These are phyloP conservation scores for Pelodytes ibericus DNA, from an alignment of 2,797 vertebrate species.

Conservation along the genomic window DNA sequence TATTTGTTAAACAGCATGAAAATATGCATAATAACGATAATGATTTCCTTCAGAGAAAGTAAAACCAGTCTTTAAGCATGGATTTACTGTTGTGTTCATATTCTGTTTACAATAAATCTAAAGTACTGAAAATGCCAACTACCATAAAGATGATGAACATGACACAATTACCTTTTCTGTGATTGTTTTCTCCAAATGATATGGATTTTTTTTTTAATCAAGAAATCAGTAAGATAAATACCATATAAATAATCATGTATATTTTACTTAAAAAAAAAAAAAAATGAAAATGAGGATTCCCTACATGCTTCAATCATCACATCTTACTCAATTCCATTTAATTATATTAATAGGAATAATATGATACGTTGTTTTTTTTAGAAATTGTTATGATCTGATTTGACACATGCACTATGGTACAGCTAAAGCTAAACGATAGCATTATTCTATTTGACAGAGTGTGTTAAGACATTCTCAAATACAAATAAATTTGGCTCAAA, in stretches of 20 bases:
- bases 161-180: slow-evolving; percentile 45
- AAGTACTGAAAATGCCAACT: slow-evolving; percentile 27
- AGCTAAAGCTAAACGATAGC: too few species aligned
- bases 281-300: too few species aligned
- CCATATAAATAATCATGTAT: slow-evolving; percentile 37
- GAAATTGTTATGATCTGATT: too few species aligned
- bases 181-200: slow-evolving; percentile 47
- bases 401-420: too few species aligned
- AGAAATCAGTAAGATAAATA: slow-evolving; percentile 46
- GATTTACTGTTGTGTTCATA: slow-evolving; percentile 56
- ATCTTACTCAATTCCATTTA: too few species aligned
- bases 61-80: slow-evolving; percentile 70
- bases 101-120: slow-evolving; percentile 51
- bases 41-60: slow-evolving; percentile 72
- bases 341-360: too few species aligned
- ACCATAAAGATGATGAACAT: slow-evolving; percentile 49
- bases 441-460: too few species aligned
- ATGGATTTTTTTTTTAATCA: slow-evolving; percentile 33
- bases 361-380: too few species aligned
- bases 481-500: too few species aligned
- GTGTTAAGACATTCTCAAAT: too few species aligned
- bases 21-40: slow-evolving; percentile 68
- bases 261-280: too few species aligned
- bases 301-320: too few species aligned
- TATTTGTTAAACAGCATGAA: slow-evolving; percentile 72